phyloP scores from a whole-genome alignment of 2,888 invertebrate genomes.

The Lasioglossum villosulum region DNA sequence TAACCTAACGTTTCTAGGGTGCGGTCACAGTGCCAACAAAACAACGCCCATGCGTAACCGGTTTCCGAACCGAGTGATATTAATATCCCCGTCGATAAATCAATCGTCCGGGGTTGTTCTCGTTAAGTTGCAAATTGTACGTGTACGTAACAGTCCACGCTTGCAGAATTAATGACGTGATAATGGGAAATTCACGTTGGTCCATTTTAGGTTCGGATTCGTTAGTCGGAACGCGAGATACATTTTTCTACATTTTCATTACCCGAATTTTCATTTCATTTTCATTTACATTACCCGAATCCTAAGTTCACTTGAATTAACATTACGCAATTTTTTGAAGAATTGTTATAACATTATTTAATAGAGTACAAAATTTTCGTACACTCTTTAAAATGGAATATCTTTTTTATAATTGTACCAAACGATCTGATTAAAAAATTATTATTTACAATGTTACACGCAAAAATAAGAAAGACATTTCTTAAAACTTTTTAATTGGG shows the following conservation, averaged over 20 bases:
- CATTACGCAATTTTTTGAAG: too few relatives aligned
- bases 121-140: conserved; percentile 42
- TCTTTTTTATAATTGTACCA: too few relatives aligned
- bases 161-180: conserved; percentile 45
- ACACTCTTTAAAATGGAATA: too few relatives aligned
- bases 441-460: too few relatives aligned
- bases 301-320: too few relatives aligned
- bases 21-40: conserved; percentile 73
- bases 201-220: conserved; percentile 44
- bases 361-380: too few relatives aligned
- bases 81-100: conserved; percentile 64
- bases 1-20: conserved; percentile 59
- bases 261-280: too few relatives aligned
- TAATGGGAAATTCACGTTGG: conserved; percentile 45
- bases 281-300: too few relatives aligned
- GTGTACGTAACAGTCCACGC: conserved; percentile 32
- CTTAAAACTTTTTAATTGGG: too few relatives aligned
- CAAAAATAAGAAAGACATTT: too few relatives aligned
- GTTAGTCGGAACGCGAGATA: conserved; percentile 26
- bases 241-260: background rate
- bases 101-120: conserved; percentile 54
- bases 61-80: conserved; percentile 51
- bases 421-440: too few relatives aligned
- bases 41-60: conserved; percentile 64
- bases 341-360: too few relatives aligned